A percentile compares a stretch with the other conserved stretches of the same genome.
These are phyloP conservation scores for Myiopsitta monachus DNA, from an alignment of 2,113 vertebrate species.

Conservation along the genomic window DNA sequence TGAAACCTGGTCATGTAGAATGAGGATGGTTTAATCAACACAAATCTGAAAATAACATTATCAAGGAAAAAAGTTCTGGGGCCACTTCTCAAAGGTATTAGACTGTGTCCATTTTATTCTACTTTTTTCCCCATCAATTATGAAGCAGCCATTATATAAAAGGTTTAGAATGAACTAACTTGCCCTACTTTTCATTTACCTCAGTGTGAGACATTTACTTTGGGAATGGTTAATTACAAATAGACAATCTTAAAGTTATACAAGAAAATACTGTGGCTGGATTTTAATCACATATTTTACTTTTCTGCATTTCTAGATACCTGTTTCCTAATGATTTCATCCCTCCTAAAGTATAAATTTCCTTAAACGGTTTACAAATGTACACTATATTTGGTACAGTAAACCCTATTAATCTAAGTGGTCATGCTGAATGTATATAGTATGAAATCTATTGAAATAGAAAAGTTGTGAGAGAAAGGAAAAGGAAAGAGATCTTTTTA, in stretches of 20 bases:
- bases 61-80: neutral
- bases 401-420: slow-evolving; percentile 30
- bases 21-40: neutral
- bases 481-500: neutral
- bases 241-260: slow-evolving; percentile 17
- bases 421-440: neutral
- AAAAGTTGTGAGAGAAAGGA: slow-evolving; percentile 16
- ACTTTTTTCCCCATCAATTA: neutral
- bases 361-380: neutral
- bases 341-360: slow-evolving; percentile 44
- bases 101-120: neutral
- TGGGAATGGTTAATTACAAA: slow-evolving; percentile 38
- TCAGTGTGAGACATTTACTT: slow-evolving; percentile 27
- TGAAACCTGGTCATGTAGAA: neutral
- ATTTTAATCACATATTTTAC: slow-evolving; percentile 26
- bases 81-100: neutral
- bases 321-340: neutral
- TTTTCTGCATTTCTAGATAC: slow-evolving; percentile 1
- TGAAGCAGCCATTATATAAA: slow-evolving; percentile 2
- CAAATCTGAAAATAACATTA: neutral
- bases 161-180: slow-evolving; percentile 15
- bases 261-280: neutral
- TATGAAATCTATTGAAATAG: slow-evolving; percentile 7
- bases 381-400: neutral
- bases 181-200: neutral